Conservation (phyloP, 2,113 vertebrate genomes). For the Rhinoderma darwinii region DNA sequence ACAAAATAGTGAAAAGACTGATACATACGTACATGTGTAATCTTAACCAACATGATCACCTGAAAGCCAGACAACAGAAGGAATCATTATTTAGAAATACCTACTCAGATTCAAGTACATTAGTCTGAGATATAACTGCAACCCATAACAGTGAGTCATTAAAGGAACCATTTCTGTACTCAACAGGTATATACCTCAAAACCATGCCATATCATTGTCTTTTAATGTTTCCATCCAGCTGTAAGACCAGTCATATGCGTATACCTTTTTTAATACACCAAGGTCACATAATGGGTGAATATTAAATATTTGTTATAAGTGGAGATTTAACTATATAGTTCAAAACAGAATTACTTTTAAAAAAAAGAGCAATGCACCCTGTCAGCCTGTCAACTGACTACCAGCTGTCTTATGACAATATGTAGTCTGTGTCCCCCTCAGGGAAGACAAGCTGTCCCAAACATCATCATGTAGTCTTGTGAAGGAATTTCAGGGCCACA, state of each 20-base stretch:
- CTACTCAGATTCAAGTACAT: background rate
- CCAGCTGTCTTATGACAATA: background rate
- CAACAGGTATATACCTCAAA: background rate
- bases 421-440: too few relatives aligned
- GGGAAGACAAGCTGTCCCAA: background rate
- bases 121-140: background rate
- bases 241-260: too few relatives aligned
- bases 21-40: constrained; percentile 44
- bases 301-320: background rate
- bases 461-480: background rate
- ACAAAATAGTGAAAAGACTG: background rate
- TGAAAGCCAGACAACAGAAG: constrained; percentile 41
- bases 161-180: background rate
- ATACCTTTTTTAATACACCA: background rate
- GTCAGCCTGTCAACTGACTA: background rate
- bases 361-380: background rate
- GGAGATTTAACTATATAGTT: background rate
- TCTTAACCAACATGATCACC: constrained; percentile 38
- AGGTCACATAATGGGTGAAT: background rate
- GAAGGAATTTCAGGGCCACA: background rate
- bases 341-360: background rate
- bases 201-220: background rate
- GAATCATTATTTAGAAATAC: constrained; percentile 1
- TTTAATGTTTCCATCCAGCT: too few relatives aligned
- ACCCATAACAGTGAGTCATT: background rate